phyloP scores from a whole-genome alignment of 2,888 invertebrate species.

The Drosophila differens region DNA sequence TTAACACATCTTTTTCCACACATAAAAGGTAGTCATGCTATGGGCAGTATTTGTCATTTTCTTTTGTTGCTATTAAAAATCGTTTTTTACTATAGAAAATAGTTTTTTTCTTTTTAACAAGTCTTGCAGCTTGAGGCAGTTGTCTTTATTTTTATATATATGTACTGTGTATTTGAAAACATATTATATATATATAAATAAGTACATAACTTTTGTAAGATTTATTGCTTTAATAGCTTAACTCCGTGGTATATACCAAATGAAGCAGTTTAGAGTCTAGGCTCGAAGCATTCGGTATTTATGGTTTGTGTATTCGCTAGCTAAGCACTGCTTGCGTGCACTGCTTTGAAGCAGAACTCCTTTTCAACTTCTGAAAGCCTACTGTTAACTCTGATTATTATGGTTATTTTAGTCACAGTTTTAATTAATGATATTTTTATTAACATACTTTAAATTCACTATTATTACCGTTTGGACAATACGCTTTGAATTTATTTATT shows the following conservation, averaged over 20 bases:
- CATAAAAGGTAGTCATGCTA: not conserved
- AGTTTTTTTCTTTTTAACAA: not conserved
- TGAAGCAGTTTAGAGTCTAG: not conserved
- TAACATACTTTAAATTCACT: not conserved
- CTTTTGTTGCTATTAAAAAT: not conserved
- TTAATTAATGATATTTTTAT: not conserved
- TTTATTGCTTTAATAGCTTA: not conserved
- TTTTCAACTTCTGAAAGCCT: not conserved
- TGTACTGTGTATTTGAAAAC: not conserved
- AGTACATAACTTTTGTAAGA: not conserved
- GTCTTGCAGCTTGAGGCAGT: not conserved
- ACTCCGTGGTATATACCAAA: not conserved
- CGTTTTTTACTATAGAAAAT: not conserved
- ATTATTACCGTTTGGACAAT: not conserved
- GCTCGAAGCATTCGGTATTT: not conserved
- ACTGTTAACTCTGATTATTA: not conserved
- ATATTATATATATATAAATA: not conserved
- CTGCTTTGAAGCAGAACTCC: constrained; percentile 8
- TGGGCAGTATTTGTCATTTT: not conserved
- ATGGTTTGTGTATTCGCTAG: constrained; percentile 14
- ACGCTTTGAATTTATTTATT: not conserved
- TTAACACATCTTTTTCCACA: constrained; percentile 8
- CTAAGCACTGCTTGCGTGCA: constrained; percentile 10
- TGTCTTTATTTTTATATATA: not conserved
- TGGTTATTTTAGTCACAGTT: not conserved